Base-by-base conservation (phyloP, 2,113 vertebrate genomes). In the Mola mola region DNA sequence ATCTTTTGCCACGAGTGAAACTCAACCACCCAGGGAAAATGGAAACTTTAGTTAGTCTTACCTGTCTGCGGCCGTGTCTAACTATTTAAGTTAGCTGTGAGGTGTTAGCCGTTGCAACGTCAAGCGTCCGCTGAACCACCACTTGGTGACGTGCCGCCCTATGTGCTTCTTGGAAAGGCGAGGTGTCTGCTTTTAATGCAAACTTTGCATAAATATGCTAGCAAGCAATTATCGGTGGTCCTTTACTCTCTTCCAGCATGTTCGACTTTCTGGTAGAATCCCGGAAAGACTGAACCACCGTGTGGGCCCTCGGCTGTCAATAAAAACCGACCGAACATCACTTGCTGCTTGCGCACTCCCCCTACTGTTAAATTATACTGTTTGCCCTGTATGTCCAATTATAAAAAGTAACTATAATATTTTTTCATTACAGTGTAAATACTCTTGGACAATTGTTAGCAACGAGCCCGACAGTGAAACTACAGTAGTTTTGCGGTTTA, bases 61-160 rank as follows among this genome's bases (percentile, higher is more conserved):
- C 88, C 88, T 81, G 47, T 71, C 16, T 61, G 51, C 37, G 60
- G 67, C 46, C 67, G 81, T 66, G 60, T 84, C 85, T 89, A 85
- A 84, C 51, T 58, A 7, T 62, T 59, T n/a, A 29, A 40, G 37
- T 40, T 81, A 86, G 79, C 81, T 31, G 61, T 20, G 24, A 38
- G 12, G 36, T 19, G 75, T 64, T 79, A 77, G 75, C 84, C 37
- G 49, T 2, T 9, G 60, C 2, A 5, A 42, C 7, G 20, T 37
- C 16, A n/a, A 7, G 1, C 7, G 41, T 46, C 68, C 19, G 12
- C 48, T 43, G 47, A 47, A 24, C n/a, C n/a, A 49, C 37, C 75
- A n/a, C 53, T 56, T 16, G 26, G 19, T 12, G n/a, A 3, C 16
- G 29, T 2, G 16, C 2, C 12, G 31, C 31, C 5, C 20, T 16